Conservation (phyloP, 1,140 invertebrate species). For the Trypoxylus dichotomus region DNA sequence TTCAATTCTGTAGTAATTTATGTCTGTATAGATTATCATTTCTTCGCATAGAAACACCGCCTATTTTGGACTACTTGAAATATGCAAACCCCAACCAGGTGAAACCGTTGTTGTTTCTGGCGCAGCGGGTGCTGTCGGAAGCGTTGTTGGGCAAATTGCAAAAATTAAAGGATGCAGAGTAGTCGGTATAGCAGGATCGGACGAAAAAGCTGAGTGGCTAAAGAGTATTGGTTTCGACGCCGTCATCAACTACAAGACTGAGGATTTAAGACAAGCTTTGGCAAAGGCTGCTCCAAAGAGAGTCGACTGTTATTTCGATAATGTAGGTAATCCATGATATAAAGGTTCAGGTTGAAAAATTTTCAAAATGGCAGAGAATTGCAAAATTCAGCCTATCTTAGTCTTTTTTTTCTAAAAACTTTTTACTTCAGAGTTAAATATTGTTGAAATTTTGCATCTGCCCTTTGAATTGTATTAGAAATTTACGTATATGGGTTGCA, state of each 20-base stretch:
- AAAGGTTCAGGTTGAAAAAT: too few species aligned
- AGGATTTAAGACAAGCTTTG: constrained; percentile 57
- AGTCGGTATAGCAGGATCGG: constrained; percentile 69
- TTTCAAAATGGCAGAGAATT: too few species aligned
- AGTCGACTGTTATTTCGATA: constrained; percentile 74
- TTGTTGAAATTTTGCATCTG: too few species aligned
- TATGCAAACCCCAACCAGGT: constrained; percentile 67
- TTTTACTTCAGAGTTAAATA: too few species aligned
- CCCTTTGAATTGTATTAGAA: too few species aligned
- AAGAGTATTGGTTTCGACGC: constrained; percentile 65
- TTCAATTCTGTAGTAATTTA: background rate
- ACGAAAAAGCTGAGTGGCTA: constrained; percentile 70
- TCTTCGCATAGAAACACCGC: constrained; percentile 61
- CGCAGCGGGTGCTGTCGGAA: constrained; percentile 71
- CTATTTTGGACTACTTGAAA: constrained; percentile 69
- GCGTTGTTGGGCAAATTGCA: constrained; percentile 71
- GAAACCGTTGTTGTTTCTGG: constrained; percentile 68
- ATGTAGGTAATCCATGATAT: too few species aligned
- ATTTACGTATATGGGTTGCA: too few species aligned
- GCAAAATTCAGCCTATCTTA: too few species aligned
- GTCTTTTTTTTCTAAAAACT: too few species aligned
- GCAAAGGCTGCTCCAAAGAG: constrained; percentile 65
- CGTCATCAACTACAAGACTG: constrained; percentile 71
- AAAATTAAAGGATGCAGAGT: constrained; percentile 68
- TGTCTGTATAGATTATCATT: background rate